Evolutionary conservation across 2,888 invertebrate genomes (phyloP).

Genomic region (Xanthorhoe designata): DNA sequence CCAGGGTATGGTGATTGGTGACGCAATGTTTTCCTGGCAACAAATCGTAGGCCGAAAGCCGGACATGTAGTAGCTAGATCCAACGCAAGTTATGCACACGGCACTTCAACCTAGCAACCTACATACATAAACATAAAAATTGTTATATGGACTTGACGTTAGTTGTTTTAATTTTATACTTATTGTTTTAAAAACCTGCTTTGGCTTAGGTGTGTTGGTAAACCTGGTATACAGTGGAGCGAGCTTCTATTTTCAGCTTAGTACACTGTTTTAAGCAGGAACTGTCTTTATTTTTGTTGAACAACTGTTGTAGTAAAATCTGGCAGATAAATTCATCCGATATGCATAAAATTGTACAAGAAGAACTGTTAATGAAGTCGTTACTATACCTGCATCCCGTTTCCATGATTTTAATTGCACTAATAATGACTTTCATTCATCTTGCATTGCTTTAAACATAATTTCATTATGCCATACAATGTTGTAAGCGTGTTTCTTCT

Average conservation of each 20-base stretch:
- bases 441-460: too few relatives aligned
- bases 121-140: conserved; percentile 77
- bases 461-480: conserved; percentile 1
- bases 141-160: conserved; percentile 65
- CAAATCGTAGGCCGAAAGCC: conserved; percentile 74
- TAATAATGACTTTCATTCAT: too few relatives aligned
- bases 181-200: conserved; percentile 44
- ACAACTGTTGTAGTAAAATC: too few relatives aligned
- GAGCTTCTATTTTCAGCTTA: not conserved
- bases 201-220: not conserved
- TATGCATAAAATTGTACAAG: not conserved
- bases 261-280: too few relatives aligned
- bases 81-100: conserved; percentile 77
- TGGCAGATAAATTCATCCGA: too few relatives aligned
- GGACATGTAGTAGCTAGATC: conserved; percentile 73
- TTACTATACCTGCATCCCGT: too few relatives aligned
- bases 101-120: conserved; percentile 80
- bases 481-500: conserved; percentile 36
- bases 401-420: too few relatives aligned
- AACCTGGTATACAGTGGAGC: not conserved
- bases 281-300: too few relatives aligned
- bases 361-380: too few relatives aligned
- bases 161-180: conserved; percentile 64
- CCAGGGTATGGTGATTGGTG: conserved; percentile 53
- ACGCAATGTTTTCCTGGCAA: conserved; percentile 74